phyloP scores from a whole-genome alignment of 2,888 invertebrate genomes.

The Bellardia bayeri region DNA sequence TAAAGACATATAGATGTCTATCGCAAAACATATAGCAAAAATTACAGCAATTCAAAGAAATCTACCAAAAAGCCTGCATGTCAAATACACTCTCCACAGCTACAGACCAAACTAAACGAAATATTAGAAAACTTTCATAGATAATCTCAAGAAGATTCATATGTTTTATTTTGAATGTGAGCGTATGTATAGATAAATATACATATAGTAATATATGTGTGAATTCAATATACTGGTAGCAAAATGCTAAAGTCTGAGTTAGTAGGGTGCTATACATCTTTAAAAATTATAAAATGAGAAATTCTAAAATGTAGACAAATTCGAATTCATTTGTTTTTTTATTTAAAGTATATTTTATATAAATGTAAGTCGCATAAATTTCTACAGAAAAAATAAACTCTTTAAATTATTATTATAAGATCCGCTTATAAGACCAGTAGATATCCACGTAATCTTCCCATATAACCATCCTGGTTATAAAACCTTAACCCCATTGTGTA shows the following conservation, averaged over 20 bases:
- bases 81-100: neutral
- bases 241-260: neutral
- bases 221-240: slow-evolving; percentile 9
- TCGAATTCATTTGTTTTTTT: too few species aligned
- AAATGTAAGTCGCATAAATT: too few species aligned
- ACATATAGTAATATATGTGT: neutral
- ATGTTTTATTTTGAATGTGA: slow-evolving; percentile 2
- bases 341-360: too few species aligned
- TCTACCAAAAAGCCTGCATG: neutral
- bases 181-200: neutral
- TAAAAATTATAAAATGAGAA: too few species aligned
- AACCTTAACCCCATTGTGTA: too few species aligned
- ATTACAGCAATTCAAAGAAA: neutral
- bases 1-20: slow-evolving; percentile 77
- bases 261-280: neutral
- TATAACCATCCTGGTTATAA: too few species aligned
- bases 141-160: slow-evolving; percentile 57
- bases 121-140: slow-evolving; percentile 31
- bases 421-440: too few species aligned
- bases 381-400: too few species aligned
- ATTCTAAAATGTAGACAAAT: too few species aligned
- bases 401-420: too few species aligned
- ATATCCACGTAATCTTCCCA: too few species aligned
- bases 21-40: slow-evolving; percentile 50
- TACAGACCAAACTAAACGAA: slow-evolving; percentile 24